These are phyloP conservation scores for Tetranychus piercei DNA, from an alignment of 2,888 invertebrate genomes.

Conservation along the genomic window DNA sequence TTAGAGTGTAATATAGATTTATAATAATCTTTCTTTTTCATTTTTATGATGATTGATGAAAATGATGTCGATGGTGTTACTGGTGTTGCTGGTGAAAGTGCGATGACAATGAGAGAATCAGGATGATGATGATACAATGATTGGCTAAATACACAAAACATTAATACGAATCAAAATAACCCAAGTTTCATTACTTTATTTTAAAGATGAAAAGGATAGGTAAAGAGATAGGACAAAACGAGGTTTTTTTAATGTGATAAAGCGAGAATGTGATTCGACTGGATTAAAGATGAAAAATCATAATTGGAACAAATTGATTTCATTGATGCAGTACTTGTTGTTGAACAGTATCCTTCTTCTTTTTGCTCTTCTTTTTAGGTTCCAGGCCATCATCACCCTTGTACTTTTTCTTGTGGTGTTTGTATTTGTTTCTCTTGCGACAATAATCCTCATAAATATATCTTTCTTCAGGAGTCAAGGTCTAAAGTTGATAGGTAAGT, in stretches of 20 bases:
- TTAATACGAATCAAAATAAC: neutral
- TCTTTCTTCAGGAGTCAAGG: neutral
- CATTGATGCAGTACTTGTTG: neutral
- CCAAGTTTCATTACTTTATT: neutral
- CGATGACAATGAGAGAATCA: no score
- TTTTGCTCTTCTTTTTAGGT: neutral
- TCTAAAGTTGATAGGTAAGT: neutral
- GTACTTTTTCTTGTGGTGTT: conserved; percentile 6
- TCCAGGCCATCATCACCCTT: conserved; percentile 8
- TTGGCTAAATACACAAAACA: no score
- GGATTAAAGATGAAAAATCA: neutral
- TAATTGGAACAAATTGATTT: neutral
- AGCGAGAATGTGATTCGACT: neutral
- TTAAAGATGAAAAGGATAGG: neutral
- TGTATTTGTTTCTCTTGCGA: conserved; percentile 6
- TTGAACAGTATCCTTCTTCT: conserved; percentile 2
- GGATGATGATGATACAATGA: no score
- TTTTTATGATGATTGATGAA: no score
- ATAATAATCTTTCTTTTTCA: no score
- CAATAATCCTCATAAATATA: conserved; percentile 10
- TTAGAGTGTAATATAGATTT: no score
- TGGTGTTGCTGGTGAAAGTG: no score
- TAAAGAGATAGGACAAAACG: neutral
- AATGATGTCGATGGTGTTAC: no score
- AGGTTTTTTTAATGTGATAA: neutral